Conservation (phyloP, 2,888 invertebrate species). For the Erebia epiphron region DNA sequence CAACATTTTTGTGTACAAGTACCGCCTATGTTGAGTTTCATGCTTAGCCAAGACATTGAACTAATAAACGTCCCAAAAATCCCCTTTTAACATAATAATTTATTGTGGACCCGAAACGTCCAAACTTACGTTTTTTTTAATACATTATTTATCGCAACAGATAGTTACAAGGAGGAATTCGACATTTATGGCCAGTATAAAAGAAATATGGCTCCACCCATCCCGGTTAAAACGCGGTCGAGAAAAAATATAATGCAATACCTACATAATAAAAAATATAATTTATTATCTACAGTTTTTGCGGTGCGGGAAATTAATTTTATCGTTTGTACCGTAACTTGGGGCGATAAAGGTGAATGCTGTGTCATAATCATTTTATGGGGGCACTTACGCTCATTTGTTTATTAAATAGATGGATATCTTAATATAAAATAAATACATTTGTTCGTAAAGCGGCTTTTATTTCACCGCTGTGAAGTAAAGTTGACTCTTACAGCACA, state of each 20-base stretch:
- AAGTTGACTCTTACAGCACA: no score
- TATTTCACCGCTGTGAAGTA: no score
- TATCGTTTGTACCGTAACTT: conserved; percentile 42
- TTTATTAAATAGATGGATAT: conserved; percentile 7
- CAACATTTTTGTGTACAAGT: no score
- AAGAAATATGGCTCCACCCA: conserved; percentile 61
- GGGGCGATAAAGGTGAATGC: conserved; percentile 28
- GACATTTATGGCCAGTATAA: conserved; percentile 66
- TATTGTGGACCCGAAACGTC: conserved; percentile 18
- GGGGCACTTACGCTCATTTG: conserved; percentile 24
- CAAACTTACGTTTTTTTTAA: conserved; percentile 22
- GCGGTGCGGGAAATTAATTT: conserved; percentile 53
- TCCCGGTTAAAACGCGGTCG: conserved; percentile 52
- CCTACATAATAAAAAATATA: conserved; percentile 50
- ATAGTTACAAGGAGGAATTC: conserved; percentile 61
- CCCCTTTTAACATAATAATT: conserved; percentile 19
- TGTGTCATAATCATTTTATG: conserved; percentile 45
- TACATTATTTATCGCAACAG: conserved; percentile 43
- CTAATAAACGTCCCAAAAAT: background rate
- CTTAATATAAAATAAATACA: background rate
- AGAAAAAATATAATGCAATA: conserved; percentile 40
- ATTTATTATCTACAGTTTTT: conserved; percentile 60
- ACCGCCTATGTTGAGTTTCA: no score
- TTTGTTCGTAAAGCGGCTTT: no score
- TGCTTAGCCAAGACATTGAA: background rate